phyloP scores from a whole-genome alignment of 2,113 vertebrate genomes.

The Esox niger region DNA sequence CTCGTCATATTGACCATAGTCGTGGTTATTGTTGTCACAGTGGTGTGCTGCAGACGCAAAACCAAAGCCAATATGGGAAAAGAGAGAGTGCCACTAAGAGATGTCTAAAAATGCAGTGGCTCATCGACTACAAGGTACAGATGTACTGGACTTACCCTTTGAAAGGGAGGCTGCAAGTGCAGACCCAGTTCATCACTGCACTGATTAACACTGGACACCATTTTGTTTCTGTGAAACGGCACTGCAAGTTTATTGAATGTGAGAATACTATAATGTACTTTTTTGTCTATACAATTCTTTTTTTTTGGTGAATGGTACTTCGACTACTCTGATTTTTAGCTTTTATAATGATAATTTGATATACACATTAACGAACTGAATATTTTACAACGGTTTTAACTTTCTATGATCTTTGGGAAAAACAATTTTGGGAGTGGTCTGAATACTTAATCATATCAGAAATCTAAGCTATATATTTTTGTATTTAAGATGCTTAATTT shows the following conservation, averaged over 20 bases:
- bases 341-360: no score
- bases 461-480: slow-evolving; percentile 37
- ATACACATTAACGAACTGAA: no score
- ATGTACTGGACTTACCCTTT: slow-evolving; percentile 21
- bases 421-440: slow-evolving; percentile 4
- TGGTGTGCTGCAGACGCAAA: slow-evolving; percentile 73
- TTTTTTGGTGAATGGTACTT: slow-evolving; percentile 42
- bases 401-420: slow-evolving; percentile 14
- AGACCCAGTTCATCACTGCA: slow-evolving; percentile 34
- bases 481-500: slow-evolving; percentile 43
- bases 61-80: slow-evolving; percentile 36
- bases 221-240: slow-evolving; percentile 79
- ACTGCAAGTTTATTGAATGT: slow-evolving; percentile 1
- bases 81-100: slow-evolving; percentile 61
- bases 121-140: slow-evolving; percentile 16
- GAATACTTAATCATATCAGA: slow-evolving; percentile 19
- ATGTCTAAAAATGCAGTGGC: slow-evolving; percentile 34
- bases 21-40: slow-evolving; percentile 51
- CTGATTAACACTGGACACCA: slow-evolving; percentile 45
- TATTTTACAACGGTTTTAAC: slow-evolving; percentile 21
- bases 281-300: neutral
- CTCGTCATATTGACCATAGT: slow-evolving; percentile 63
- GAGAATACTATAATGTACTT: neutral
- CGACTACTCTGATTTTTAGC: slow-evolving; percentile 12
- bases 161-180: neutral